Conservation (phyloP, 2,888 invertebrate species). For the Eupelmus urozonus region DNA sequence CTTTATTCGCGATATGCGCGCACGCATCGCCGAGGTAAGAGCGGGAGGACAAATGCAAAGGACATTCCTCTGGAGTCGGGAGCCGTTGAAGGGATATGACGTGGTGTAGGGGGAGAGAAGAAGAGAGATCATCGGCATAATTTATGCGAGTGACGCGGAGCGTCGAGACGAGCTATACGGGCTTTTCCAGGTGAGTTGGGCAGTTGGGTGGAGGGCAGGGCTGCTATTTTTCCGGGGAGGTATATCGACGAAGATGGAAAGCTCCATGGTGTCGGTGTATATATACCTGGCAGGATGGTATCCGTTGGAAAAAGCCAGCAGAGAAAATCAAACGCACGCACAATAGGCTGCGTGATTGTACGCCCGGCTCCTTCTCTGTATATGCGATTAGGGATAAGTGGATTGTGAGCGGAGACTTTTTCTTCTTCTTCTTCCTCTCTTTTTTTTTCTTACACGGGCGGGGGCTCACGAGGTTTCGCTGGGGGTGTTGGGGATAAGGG, state of each 20-base stretch:
- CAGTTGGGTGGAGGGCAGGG: too few species aligned
- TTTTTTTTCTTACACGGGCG: neutral
- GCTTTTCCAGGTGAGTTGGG: too few species aligned
- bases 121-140: slow-evolving; percentile 31
- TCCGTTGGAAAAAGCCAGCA: too few species aligned
- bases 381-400: slow-evolving; percentile 53
- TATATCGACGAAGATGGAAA: too few species aligned
- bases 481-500: slow-evolving; percentile 15
- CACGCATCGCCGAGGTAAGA: slow-evolving; percentile 26
- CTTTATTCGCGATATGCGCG: too few species aligned
- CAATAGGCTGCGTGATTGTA: slow-evolving; percentile 39
- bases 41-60: neutral
- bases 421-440: neutral
- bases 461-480: slow-evolving; percentile 30
- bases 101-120: neutral
- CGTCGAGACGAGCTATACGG: too few species aligned
- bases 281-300: too few species aligned
- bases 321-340: slow-evolving; percentile 17
- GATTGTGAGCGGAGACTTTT: slow-evolving; percentile 32
- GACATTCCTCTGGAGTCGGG: neutral
- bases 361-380: too few species aligned
- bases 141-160: too few species aligned
- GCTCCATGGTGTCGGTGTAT: too few species aligned
- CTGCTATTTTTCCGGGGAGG: too few species aligned
- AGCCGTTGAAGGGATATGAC: too few species aligned